Base-by-base conservation (phyloP, 2,888 invertebrate genomes). In the Polietes domitor region DNA sequence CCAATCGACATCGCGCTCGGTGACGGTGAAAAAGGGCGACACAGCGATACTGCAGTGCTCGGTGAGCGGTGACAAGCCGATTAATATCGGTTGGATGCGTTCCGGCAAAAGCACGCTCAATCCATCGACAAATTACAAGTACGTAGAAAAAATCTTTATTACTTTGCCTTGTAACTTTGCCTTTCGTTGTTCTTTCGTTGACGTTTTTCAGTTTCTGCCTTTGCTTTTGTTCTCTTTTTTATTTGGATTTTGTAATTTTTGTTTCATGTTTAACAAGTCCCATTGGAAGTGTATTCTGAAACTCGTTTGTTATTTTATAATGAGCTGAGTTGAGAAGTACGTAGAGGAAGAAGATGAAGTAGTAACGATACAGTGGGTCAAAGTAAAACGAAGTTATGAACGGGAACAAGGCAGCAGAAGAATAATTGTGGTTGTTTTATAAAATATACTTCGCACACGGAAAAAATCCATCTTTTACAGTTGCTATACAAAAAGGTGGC, bases 51-150 rank as follows among this genome's bases (percentile, higher is more conserved):
- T 96, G 87, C 95, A 95, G 88, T 96, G 96, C 90, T 94, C 95
- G 89, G 96, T 96, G 2, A 95, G 95, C 88, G 96, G 96, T 4
- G 96, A 96, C 91, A 95, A 95, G 89, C 96, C 96, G 73, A 94
- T 96, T 88, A 96, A 94, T 87, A 95, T 96, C 74, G 94, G 94
- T 77, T 96, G 96, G 96, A 93, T 95, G 89, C 93, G 94, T 87
- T 94, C 95, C 83, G 95, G 95, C 86, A 95, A 95, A 91, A 93
- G 93, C 77, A 95, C 95, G 88, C 91, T 95, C 82, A 95, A 95
- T 91, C 95, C 95, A 37, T 94, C 95, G 55, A 95, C 95, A 82
- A 95, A 96, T 92, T 95, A 95, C 92, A 94, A 95, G 93, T 94
- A 90, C 90, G 89, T 89, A 77, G 28, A 32, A 4, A n/a, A 37